Conservation (phyloP, 2,888 invertebrate genomes). For the Apamea epomidion region DNA sequence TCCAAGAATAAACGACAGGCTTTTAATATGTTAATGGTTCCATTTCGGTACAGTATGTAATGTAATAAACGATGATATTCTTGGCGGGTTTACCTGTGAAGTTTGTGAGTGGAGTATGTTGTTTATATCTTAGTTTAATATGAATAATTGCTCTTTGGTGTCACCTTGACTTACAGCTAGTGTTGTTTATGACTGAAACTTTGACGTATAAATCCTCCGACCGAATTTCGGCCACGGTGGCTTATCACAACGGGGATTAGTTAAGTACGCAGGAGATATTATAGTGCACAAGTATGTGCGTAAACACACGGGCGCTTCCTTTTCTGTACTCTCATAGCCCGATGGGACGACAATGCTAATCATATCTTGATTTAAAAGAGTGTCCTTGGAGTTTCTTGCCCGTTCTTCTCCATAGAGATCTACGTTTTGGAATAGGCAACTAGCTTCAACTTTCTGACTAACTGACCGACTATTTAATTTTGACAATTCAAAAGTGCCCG, state of each 20-base stretch:
- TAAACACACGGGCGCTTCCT: neutral
- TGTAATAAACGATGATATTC: constrained; percentile 43
- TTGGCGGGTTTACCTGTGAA: constrained; percentile 28
- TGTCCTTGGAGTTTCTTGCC: too few relatives aligned
- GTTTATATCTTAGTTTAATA: neutral
- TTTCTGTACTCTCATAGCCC: neutral
- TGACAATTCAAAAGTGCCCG: too few relatives aligned
- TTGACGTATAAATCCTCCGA: neutral
- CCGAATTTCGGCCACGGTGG: neutral
- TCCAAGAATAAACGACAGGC: constrained; percentile 59
- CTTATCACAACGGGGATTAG: neutral
- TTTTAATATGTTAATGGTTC: constrained; percentile 64
- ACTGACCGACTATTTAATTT: too few relatives aligned
- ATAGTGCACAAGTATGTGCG: too few relatives aligned
- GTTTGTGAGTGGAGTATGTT: neutral
- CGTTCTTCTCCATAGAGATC: too few relatives aligned
- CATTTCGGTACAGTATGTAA: constrained; percentile 50
- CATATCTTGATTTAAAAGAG: too few relatives aligned
- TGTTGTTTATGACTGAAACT: neutral
- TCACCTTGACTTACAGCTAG: neutral
- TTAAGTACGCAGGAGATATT: neutral
- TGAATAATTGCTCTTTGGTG: neutral
- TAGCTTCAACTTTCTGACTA: too few relatives aligned
- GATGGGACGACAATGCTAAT: too few relatives aligned
- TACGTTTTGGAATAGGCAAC: too few relatives aligned